Evolutionary conservation across 2,797 vertebrate genomes (phyloP).

Genomic region (Tenualosa ilisha): DNA sequence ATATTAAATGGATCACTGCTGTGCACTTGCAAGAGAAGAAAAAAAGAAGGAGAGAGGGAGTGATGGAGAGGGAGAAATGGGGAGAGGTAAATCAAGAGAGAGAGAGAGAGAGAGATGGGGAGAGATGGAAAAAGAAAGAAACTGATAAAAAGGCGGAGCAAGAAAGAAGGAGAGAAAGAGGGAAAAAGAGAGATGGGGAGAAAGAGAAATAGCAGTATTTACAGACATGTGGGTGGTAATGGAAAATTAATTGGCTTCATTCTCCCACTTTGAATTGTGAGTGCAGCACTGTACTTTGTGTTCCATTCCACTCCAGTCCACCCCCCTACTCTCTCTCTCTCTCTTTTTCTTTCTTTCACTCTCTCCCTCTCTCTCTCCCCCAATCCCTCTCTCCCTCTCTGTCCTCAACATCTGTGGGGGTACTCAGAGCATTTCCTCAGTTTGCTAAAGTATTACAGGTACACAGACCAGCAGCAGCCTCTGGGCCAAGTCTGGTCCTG

Average conservation of each 20-base stretch:
- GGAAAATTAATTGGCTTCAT: slow-evolving; percentile 51
- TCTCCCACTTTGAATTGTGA: slow-evolving; percentile 44
- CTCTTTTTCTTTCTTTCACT: neutral
- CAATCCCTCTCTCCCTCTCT: neutral
- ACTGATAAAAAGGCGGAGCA: neutral
- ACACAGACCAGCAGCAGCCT: neutral
- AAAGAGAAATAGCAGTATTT: slow-evolving; percentile 43
- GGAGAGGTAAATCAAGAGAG: neutral
- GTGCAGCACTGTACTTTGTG: neutral
- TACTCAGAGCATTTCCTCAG: neutral
- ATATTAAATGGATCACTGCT: slow-evolving; percentile 22
- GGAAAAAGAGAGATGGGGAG: neutral
- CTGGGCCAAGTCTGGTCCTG: neutral
- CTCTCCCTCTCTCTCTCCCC: neutral
- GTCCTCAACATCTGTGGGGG: neutral
- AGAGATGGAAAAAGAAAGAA: neutral
- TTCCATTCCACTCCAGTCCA: neutral
- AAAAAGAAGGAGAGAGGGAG: neutral
- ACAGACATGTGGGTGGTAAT: slow-evolving; percentile 47
- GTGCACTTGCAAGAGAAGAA: neutral
- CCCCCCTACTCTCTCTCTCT: neutral
- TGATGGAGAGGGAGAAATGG: neutral
- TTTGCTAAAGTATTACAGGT: neutral
- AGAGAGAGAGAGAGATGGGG: neutral
- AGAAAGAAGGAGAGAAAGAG: neutral